These are phyloP conservation scores for Choristoneura rosaceana DNA, from an alignment of 2,888 invertebrate genomes.

Conservation along the genomic window DNA sequence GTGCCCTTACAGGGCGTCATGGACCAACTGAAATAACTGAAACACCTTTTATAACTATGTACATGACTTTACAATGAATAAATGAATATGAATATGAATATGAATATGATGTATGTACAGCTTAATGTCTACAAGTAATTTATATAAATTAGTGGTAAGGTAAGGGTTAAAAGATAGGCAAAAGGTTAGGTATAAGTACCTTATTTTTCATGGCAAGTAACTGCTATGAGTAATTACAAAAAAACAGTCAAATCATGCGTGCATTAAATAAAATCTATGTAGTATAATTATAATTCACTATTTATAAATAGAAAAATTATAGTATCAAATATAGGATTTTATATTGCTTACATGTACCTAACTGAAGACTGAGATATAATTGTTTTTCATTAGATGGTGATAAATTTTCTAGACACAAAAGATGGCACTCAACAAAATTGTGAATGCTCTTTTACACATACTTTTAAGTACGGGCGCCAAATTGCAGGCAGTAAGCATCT, in stretches of 20 bases:
- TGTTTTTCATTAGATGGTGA: background rate
- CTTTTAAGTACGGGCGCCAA: conserved; percentile 51
- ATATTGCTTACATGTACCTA: conserved; percentile 1
- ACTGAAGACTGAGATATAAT: background rate
- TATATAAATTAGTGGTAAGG: conserved; percentile 63
- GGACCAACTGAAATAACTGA: no score
- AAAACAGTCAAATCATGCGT: conserved; percentile 1
- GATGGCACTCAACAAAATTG: conserved; percentile 43
- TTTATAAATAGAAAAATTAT: background rate
- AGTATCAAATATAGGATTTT: background rate
- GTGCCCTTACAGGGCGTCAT: no score
- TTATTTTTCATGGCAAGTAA: conserved; percentile 53
- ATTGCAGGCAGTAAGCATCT: conserved; percentile 51
- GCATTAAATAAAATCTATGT: background rate
- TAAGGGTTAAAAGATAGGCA: conserved; percentile 54
- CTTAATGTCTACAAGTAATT: conserved; percentile 45
- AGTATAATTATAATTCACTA: background rate
- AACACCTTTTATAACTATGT: no score
- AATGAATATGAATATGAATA: no score
- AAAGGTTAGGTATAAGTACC: conserved; percentile 31
- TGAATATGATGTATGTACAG: conserved; percentile 30
- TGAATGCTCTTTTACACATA: conserved; percentile 25
- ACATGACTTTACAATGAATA: no score
- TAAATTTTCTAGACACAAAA: conserved; percentile 19
- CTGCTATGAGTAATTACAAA: conserved; percentile 1